phyloP scores from a whole-genome alignment of 2,797 vertebrate species.

The Australoheros facetus region DNA sequence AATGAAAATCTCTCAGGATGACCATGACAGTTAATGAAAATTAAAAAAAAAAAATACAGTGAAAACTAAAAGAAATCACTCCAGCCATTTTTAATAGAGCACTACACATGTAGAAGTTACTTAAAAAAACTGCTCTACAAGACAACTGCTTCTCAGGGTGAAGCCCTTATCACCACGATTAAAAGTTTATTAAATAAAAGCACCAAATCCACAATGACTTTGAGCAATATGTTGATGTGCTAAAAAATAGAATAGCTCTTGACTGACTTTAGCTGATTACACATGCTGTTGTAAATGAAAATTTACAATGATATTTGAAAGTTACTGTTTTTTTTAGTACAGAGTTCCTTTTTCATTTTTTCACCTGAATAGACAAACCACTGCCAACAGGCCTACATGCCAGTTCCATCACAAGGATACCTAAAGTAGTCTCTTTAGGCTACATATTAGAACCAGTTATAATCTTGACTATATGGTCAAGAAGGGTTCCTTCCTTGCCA shows the following conservation, averaged over 20 bases:
- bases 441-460: neutral
- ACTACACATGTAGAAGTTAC: neutral
- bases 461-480: neutral
- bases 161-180: neutral
- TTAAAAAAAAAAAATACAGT: neutral
- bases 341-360: neutral
- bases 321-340: neutral
- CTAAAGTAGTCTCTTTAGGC: neutral
- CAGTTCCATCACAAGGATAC: neutral
- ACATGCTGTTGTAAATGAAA: neutral
- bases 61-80: neutral
- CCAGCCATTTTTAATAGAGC: neutral
- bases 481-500: neutral
- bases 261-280: neutral
- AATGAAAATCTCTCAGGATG: constrained; percentile 6
- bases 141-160: neutral
- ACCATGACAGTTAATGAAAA: constrained; percentile 10
- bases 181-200: constrained; percentile 14
- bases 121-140: neutral
- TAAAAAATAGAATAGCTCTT: constrained; percentile 2
- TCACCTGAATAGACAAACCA: neutral
- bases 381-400: neutral
- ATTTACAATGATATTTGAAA: neutral
- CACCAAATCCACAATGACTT: neutral
- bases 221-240: neutral